Conservation (phyloP, 2,888 invertebrate species). For the Hirtodrosophila alboralis region DNA sequence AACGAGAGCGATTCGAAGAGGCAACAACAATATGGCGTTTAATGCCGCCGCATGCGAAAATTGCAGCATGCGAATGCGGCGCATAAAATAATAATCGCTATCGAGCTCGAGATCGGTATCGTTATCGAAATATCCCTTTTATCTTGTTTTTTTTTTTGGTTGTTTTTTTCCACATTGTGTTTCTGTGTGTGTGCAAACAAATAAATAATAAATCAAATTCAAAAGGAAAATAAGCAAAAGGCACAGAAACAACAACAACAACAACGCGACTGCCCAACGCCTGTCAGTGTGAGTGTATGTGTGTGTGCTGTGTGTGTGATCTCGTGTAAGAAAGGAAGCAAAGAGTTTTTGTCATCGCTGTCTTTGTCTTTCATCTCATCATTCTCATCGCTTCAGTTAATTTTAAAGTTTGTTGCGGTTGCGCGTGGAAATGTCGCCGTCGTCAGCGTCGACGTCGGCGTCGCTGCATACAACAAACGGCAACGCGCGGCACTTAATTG, state of each 20-base stretch:
- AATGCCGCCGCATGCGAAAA: conserved; percentile 59
- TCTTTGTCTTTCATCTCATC: conserved; percentile 31
- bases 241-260: conserved; percentile 35
- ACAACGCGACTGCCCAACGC: conserved; percentile 23
- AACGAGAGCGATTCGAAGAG: conserved; percentile 32
- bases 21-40: conserved; percentile 66
- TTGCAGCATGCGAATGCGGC: conserved; percentile 52
- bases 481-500: conserved; percentile 56
- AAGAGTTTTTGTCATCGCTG: conserved; percentile 26
- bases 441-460: conserved; percentile 65
- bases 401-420: conserved; percentile 54
- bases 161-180: conserved; percentile 39
- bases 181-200: conserved; percentile 32
- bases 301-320: conserved; percentile 12
- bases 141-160: too few relatives aligned
- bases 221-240: conserved; percentile 43
- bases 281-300: conserved; percentile 4
- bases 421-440: conserved; percentile 66
- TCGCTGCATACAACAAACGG: conserved; percentile 59
- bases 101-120: conserved; percentile 16
- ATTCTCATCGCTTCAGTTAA: conserved; percentile 14
- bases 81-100: conserved; percentile 30
- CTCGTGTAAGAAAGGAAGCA: conserved; percentile 47
- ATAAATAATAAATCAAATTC: conserved; percentile 33
- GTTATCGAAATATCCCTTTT: conserved; percentile 30